phyloP scores from a whole-genome alignment of 2,113 vertebrate species.

The Heterotis niloticus region DNA sequence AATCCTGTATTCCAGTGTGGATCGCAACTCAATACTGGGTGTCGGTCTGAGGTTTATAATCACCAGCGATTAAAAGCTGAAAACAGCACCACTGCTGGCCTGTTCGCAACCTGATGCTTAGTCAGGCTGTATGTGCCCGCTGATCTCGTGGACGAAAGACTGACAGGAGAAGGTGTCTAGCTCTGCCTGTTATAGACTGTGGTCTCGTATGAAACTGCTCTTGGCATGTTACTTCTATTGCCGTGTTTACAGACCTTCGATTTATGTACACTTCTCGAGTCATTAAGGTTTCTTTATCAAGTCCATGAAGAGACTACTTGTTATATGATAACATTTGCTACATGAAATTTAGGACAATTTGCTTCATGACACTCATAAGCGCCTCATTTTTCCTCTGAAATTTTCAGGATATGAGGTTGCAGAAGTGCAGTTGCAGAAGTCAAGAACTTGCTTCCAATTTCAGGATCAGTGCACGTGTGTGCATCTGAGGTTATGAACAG shows the following conservation, averaged over 20 bases:
- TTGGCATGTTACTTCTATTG: neutral
- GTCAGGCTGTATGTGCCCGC: conserved; percentile 31
- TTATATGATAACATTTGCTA: neutral
- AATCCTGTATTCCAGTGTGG: conserved; percentile 29
- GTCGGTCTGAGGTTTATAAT: conserved; percentile 64
- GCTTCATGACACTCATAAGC: neutral
- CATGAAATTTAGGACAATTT: neutral
- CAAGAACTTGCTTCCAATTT: neutral
- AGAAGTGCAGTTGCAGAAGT: neutral
- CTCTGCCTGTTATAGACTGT: neutral
- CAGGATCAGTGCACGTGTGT: neutral
- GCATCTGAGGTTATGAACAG: neutral
- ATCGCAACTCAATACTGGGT: conserved; percentile 52
- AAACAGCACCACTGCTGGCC: neutral
- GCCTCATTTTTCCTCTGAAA: neutral
- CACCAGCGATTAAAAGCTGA: conserved; percentile 55
- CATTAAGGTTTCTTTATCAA: conserved; percentile 34
- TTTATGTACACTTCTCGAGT: conserved; percentile 52
- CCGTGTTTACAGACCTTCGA: conserved; percentile 19
- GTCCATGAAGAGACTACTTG: neutral
- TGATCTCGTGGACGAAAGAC: neutral
- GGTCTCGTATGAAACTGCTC: neutral
- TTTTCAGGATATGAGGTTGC: neutral
- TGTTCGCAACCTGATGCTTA: conserved; percentile 45
- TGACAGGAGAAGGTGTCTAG: conserved; percentile 14